Conservation (phyloP, 2,888 invertebrate species). For the Sipha maydis region DNA sequence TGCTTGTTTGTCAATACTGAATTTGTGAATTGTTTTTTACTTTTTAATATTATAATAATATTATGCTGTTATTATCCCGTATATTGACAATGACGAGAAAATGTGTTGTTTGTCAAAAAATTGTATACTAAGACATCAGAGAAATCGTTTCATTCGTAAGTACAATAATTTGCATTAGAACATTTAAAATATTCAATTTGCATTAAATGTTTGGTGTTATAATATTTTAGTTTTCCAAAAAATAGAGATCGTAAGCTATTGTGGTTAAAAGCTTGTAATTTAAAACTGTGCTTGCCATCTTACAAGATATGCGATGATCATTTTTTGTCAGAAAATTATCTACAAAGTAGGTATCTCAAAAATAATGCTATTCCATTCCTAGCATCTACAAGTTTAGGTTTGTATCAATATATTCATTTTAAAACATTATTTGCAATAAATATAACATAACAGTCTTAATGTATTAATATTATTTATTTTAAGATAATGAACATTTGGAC, state of each 20-base stretch:
- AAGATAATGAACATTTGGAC: too few relatives aligned
- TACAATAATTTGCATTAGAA: background rate
- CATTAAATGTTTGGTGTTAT: background rate
- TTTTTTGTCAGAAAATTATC: conserved; percentile 13
- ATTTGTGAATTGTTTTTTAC: too few relatives aligned
- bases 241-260: background rate
- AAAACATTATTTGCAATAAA: too few relatives aligned
- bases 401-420: background rate
- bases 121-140: background rate
- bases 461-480: too few relatives aligned
- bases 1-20: too few relatives aligned
- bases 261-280: conserved; percentile 33
- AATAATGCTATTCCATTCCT: conserved; percentile 6
- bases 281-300: conserved; percentile 22
- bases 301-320: conserved; percentile 1
- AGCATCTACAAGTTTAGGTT: background rate
- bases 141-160: conserved; percentile 12
- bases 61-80: too few relatives aligned
- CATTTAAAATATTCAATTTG: background rate
- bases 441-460: too few relatives aligned
- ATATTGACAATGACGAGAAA: too few relatives aligned
- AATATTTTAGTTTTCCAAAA: conserved; percentile 34
- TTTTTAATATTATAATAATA: too few relatives aligned
- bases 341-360: conserved; percentile 2
- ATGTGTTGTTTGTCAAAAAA: conserved; percentile 16